A percentile compares a stretch with the other conserved stretches of the same genome.
Evolutionary conservation across 2,113 vertebrate species (phyloP).

Genomic region (Carlito syrichta): DNA sequence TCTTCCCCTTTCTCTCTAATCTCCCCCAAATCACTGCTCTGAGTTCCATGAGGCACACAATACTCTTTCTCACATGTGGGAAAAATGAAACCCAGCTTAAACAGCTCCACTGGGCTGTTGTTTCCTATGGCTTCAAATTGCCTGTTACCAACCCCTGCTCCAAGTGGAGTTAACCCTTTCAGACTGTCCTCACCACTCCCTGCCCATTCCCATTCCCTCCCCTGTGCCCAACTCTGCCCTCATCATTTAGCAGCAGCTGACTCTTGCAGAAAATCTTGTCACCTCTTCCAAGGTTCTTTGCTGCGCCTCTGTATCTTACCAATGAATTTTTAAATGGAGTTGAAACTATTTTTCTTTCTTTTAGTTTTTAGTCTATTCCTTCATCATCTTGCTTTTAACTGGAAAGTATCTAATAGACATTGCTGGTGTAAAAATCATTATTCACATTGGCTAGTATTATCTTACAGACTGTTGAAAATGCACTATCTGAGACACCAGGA

Average conservation of each 20-base stretch:
- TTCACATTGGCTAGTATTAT: neutral
- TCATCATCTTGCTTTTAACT: slow-evolving; percentile 26
- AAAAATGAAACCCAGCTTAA: slow-evolving; percentile 55
- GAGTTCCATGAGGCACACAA: slow-evolving; percentile 28
- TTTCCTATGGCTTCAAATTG: slow-evolving; percentile 47
- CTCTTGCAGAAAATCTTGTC: neutral
- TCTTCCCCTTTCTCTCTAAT: slow-evolving; percentile 41
- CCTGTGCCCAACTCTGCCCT: rapidly evolving
- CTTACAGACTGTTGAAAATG: neutral
- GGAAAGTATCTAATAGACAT: neutral
- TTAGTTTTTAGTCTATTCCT: neutral
- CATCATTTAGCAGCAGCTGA: neutral
- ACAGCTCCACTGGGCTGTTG: neutral
- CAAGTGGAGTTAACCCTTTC: slow-evolving; percentile 13
- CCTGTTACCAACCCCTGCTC: neutral
- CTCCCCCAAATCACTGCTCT: slow-evolving; percentile 20
- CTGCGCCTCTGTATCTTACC: neutral
- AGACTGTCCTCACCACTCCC: neutral
- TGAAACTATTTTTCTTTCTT: slow-evolving; percentile 20
- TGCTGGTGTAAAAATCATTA: neutral
- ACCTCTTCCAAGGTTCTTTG: neutral
- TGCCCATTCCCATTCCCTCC: neutral
- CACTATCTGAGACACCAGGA: slow-evolving; percentile 2
- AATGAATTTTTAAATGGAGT: slow-evolving; percentile 11
- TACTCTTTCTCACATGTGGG: slow-evolving; percentile 27